A percentile compares a stretch with the other conserved stretches of the same genome.
phyloP scores from a whole-genome alignment of 2,113 vertebrate species.

The Scytalopus superciliaris region DNA sequence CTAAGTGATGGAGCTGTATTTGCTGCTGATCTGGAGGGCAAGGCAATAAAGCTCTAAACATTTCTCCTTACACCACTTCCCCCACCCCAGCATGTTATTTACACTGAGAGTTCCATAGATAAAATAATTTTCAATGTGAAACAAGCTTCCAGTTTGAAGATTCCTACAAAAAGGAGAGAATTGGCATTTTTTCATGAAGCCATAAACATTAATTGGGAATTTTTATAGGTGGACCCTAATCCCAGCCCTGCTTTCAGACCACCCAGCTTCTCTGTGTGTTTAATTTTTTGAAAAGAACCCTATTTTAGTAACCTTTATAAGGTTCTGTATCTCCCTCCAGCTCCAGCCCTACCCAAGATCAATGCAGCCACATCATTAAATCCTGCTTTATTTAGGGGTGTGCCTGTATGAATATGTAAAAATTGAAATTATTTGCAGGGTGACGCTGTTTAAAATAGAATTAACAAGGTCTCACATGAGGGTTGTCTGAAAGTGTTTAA shows the following conservation, averaged over 20 bases:
- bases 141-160: neutral
- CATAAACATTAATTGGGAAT: neutral
- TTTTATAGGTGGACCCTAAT: neutral
- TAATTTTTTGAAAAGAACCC: neutral
- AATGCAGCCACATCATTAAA: neutral
- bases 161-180: neutral
- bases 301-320: neutral
- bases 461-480: neutral
- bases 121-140: neutral
- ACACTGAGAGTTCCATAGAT: neutral
- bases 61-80: neutral
- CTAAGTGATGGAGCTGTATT: fast-evolving
- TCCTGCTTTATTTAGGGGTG: neutral
- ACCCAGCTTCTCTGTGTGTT: constrained; percentile 28
- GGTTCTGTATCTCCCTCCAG: constrained; percentile 20
- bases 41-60: neutral
- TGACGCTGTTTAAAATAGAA: neutral
- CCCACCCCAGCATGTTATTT: neutral
- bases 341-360: neutral
- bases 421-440: neutral
- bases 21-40: neutral
- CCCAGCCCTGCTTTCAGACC: constrained; percentile 36
- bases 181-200: neutral
- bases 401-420: neutral
- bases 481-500: neutral